Percentiles rank a stretch among this genome's conserved stretches.
phyloP scores from a whole-genome alignment of 2,797 vertebrate species.

The Bucorvus abyssinicus region DNA sequence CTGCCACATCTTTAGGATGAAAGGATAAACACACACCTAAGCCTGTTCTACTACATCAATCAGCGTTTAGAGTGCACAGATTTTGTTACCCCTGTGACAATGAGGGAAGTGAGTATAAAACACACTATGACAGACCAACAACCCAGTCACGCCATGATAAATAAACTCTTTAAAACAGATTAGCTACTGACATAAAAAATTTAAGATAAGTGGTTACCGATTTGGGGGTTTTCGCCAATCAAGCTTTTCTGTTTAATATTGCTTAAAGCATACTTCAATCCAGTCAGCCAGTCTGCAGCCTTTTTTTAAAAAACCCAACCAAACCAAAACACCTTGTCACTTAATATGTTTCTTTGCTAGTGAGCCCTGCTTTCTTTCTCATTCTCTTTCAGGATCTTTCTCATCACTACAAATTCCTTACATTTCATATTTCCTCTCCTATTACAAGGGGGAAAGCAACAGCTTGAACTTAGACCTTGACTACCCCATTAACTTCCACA shows the following conservation, averaged over 20 bases:
- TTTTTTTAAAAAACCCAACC: not conserved
- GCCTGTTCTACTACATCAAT: not conserved
- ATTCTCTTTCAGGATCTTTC: not conserved
- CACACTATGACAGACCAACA: not conserved
- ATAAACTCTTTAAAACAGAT: not conserved
- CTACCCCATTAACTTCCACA: not conserved
- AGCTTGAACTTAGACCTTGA: not conserved
- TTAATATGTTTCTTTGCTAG: not conserved
- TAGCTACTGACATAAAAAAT: not conserved
- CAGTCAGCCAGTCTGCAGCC: not conserved
- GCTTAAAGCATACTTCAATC: not conserved
- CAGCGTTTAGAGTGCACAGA: not conserved
- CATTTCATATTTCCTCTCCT: not conserved
- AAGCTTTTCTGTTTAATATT: not conserved
- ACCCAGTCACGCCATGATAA: not conserved
- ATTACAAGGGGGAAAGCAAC: not conserved
- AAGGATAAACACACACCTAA: not conserved
- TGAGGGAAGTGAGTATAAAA: not conserved
- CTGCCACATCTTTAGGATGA: not conserved
- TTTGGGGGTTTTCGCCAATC: not conserved
- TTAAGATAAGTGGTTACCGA: rapidly evolving
- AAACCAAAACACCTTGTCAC: not conserved
- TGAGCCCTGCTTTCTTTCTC: not conserved
- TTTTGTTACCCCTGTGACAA: not conserved
- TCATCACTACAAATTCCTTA: not conserved